phyloP scores from a whole-genome alignment of 2,888 invertebrate species.

The Pyrgus malvae region DNA sequence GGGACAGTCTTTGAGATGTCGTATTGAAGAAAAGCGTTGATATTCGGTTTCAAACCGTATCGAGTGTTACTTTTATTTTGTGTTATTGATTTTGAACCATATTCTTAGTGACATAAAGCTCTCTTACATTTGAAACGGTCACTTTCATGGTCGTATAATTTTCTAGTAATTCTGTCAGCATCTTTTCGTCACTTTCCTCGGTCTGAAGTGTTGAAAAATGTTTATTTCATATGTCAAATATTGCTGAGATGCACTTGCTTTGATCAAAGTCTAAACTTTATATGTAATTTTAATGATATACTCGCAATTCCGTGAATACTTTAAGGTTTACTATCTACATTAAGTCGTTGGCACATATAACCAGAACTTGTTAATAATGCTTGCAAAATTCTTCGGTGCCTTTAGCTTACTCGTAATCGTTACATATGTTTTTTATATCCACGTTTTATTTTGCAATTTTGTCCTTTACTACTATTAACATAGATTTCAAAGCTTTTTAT shows the following conservation, averaged over 20 bases:
- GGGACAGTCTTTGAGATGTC: slow-evolving; percentile 51
- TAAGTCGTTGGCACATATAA: too few species aligned
- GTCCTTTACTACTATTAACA: too few species aligned
- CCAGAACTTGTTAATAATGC: too few species aligned
- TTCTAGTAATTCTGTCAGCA: slow-evolving; percentile 13
- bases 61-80: slow-evolving; percentile 38
- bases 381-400: too few species aligned
- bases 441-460: too few species aligned
- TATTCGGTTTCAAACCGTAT: slow-evolving; percentile 48
- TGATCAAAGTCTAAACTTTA: not conserved
- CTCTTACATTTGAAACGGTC: not conserved
- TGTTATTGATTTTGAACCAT: slow-evolving; percentile 8
- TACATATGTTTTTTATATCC: too few species aligned
- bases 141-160: slow-evolving; percentile 3
- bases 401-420: too few species aligned
- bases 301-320: too few species aligned
- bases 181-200: slow-evolving; percentile 16
- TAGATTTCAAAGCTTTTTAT: too few species aligned
- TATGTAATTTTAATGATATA: too few species aligned
- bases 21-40: slow-evolving; percentile 48
- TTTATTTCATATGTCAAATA: slow-evolving; percentile 13
- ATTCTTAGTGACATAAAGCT: not conserved
- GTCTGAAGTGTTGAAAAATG: slow-evolving; percentile 9
- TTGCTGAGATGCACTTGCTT: slow-evolving; percentile 10
- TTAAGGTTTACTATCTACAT: too few species aligned